Evolutionary conservation across 2,113 vertebrate species (phyloP).

Genomic region (Chauna torquata): DNA sequence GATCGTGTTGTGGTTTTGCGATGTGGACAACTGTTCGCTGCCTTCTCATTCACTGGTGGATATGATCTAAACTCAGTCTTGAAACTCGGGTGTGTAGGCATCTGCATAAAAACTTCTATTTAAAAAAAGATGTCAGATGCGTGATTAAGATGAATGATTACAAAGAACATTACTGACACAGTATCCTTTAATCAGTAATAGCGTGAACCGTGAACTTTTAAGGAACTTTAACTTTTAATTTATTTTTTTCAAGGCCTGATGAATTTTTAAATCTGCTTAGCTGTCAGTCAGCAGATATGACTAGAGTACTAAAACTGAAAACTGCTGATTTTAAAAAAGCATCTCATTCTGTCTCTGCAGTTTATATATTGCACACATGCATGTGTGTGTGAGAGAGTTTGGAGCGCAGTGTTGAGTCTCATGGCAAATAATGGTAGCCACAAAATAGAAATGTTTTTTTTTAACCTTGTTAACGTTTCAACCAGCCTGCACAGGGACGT

Average conservation of each 20-base stretch:
- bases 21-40: neutral
- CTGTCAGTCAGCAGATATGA: neutral
- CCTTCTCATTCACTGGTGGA: neutral
- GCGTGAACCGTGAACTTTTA: neutral
- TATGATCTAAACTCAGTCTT: neutral
- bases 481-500: neutral
- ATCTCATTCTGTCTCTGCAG: neutral
- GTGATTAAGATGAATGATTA: neutral
- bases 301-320: neutral
- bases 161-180: neutral
- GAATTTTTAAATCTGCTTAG: constrained; percentile 4
- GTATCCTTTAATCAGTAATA: neutral
- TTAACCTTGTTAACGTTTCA: neutral
- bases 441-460: neutral
- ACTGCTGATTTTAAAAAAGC: neutral
- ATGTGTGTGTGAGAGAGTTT: neutral
- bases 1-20: neutral
- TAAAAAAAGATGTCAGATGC: neutral
- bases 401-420: neutral
- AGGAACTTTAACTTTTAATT: constrained; percentile 29
- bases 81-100: neutral
- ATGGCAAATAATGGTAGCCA: neutral
- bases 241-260: neutral
- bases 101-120: neutral
- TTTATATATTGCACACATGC: rapidly evolving